A percentile compares a stretch with the other conserved stretches of the same genome.
These are phyloP conservation scores for Hylaea fasciaria DNA, from an alignment of 2,888 invertebrate species.

Conservation along the genomic window DNA sequence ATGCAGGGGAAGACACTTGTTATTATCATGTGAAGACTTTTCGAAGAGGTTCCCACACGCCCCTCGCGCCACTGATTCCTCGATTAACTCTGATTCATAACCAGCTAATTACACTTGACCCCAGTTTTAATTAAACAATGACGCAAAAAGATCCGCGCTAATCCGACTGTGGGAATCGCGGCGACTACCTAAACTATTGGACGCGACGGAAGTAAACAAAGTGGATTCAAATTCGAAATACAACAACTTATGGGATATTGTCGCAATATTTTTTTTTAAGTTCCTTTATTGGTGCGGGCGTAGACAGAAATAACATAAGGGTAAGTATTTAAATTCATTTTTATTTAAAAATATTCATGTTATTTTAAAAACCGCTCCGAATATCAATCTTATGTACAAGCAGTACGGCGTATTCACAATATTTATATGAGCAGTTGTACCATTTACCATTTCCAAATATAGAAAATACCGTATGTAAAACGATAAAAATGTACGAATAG, in stretches of 20 bases:
- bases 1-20: slow-evolving; percentile 76
- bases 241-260: too few relatives aligned
- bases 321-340: slow-evolving; percentile 69
- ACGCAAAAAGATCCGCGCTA: slow-evolving; percentile 51
- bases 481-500: slow-evolving; percentile 69
- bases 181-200: slow-evolving; percentile 21
- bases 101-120: slow-evolving; percentile 78
- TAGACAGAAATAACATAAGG: slow-evolving; percentile 24
- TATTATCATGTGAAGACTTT: slow-evolving; percentile 83
- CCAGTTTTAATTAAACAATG: slow-evolving; percentile 71
- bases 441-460: slow-evolving; percentile 66
- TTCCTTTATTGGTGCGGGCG: too few relatives aligned
- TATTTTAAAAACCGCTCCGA: slow-evolving; percentile 65
- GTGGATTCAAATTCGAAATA: not conserved
- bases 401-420: slow-evolving; percentile 51
- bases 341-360: slow-evolving; percentile 81
- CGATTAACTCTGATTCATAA: slow-evolving; percentile 81
- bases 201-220: slow-evolving; percentile 19
- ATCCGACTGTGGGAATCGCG: slow-evolving; percentile 41
- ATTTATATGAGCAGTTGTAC: slow-evolving; percentile 57
- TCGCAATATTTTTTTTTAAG: too few relatives aligned
- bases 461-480: slow-evolving; percentile 74
- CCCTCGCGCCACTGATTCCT: slow-evolving; percentile 73
- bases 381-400: slow-evolving; percentile 52
- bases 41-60: slow-evolving; percentile 81